Percentiles rank a stretch among this genome's conserved stretches.
These are phyloP conservation scores for Brenthis daphne DNA, from an alignment of 2,888 invertebrate species.

Conservation along the genomic window DNA sequence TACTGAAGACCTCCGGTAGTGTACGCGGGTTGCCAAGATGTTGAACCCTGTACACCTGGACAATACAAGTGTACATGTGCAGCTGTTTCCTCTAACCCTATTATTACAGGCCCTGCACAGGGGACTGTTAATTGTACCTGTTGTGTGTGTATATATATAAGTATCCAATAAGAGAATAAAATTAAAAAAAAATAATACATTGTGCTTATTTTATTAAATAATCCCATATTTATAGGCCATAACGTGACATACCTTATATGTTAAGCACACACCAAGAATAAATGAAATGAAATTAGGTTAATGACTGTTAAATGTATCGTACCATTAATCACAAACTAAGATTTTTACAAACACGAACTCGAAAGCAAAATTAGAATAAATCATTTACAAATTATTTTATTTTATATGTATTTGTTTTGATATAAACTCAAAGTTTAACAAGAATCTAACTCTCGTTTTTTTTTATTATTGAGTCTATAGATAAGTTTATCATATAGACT, in stretches of 20 bases:
- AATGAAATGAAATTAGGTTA: constrained; percentile 26
- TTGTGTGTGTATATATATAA: no score
- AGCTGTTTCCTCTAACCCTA: no score
- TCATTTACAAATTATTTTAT: background rate
- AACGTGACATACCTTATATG: background rate
- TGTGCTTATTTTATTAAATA: background rate
- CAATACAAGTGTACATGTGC: no score
- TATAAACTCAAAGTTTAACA: background rate
- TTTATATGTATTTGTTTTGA: background rate
- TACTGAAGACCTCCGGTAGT: no score
- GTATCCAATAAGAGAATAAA: no score
- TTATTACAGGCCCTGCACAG: no score
- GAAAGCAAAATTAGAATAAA: background rate
- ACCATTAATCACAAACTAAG: constrained; percentile 7
- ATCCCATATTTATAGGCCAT: background rate
- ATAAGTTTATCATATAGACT: no score
- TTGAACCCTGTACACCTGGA: no score
- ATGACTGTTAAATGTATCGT: constrained; percentile 18
- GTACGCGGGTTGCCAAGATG: no score
- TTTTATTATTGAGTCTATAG: no score
- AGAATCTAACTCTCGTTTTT: no score
- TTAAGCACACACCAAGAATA: constrained; percentile 1
- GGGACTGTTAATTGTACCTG: no score
- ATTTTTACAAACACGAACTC: constrained; percentile 15
- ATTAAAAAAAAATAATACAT: background rate